phyloP scores from a whole-genome alignment of 1,140 invertebrate species.

The Acyrthosiphon pisum region DNA sequence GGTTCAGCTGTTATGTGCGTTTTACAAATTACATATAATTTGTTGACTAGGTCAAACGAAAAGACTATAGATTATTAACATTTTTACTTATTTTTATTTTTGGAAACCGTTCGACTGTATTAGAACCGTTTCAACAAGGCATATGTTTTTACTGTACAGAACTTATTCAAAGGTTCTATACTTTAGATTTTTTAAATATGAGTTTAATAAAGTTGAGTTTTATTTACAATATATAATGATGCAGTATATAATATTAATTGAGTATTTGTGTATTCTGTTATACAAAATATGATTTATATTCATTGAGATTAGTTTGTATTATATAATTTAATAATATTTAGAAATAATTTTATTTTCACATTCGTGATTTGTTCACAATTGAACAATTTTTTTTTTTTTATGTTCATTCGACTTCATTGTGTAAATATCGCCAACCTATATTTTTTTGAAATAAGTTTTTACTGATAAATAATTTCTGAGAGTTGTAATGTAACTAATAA shows the following conservation, averaged over 20 bases:
- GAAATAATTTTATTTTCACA: too few species aligned
- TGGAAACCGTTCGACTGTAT: background rate
- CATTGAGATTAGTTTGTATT: too few species aligned
- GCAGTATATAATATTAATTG: background rate
- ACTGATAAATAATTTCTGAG: too few species aligned
- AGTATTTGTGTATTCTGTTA: background rate
- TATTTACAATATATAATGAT: background rate
- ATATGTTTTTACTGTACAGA: background rate
- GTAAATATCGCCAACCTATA: too few species aligned
- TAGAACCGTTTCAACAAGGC: background rate
- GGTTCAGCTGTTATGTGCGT: slow-evolving; percentile 19
- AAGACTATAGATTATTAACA: background rate
- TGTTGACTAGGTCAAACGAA: background rate
- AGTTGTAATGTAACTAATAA: too few species aligned
- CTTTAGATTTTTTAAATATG: background rate
- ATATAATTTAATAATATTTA: too few species aligned
- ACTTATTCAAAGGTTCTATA: background rate
- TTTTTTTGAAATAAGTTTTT: too few species aligned
- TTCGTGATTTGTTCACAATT: too few species aligned
- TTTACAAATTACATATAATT: background rate
- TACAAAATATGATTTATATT: background rate
- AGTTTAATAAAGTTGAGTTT: background rate
- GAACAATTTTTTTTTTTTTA: too few species aligned
- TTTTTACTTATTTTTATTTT: background rate
- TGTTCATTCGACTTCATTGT: too few species aligned